Percentiles rank a stretch among this genome's conserved stretches.
phyloP scores from a whole-genome alignment of 2,113 vertebrate genomes.

The Dicerorhinus sumatrensis region DNA sequence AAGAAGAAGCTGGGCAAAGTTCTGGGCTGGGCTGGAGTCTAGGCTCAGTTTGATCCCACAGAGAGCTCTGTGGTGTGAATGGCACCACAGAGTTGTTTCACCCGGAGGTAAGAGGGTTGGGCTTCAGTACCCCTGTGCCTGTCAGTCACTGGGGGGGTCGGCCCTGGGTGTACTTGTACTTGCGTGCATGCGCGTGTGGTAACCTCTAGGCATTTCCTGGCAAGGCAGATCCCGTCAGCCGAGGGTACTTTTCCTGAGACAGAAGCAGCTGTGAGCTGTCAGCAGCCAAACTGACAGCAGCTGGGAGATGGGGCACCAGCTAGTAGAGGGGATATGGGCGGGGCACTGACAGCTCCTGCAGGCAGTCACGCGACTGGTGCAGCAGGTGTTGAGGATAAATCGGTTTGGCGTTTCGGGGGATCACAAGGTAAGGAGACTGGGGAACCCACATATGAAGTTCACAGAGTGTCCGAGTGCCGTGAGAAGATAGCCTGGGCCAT shows the following conservation, averaged over 20 bases:
- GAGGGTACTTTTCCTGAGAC: neutral
- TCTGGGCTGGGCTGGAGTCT: neutral
- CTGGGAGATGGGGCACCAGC: neutral
- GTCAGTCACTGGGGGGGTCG: neutral
- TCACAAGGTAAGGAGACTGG: neutral
- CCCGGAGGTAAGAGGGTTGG: neutral
- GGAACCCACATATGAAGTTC: neutral
- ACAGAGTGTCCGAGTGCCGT: neutral
- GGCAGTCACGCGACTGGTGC: neutral
- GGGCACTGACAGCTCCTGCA: neutral
- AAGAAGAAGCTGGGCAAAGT: neutral
- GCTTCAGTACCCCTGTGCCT: neutral
- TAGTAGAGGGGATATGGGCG: neutral
- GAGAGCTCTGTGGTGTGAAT: neutral
- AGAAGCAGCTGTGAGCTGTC: neutral
- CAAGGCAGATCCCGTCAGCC: neutral
- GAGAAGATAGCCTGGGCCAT: neutral
- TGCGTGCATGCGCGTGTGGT: rapidly evolving
- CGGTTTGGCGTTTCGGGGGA: neutral
- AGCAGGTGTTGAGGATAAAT: neutral
- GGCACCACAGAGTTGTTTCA: neutral
- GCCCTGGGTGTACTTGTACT: rapidly evolving
- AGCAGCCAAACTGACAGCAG: neutral
- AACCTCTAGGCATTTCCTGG: neutral
- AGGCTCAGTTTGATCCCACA: neutral